A percentile compares a stretch with the other conserved stretches of the same genome.
Conservation (phyloP, 2,888 invertebrate species). For the Conops quadrifasciatus region DNA sequence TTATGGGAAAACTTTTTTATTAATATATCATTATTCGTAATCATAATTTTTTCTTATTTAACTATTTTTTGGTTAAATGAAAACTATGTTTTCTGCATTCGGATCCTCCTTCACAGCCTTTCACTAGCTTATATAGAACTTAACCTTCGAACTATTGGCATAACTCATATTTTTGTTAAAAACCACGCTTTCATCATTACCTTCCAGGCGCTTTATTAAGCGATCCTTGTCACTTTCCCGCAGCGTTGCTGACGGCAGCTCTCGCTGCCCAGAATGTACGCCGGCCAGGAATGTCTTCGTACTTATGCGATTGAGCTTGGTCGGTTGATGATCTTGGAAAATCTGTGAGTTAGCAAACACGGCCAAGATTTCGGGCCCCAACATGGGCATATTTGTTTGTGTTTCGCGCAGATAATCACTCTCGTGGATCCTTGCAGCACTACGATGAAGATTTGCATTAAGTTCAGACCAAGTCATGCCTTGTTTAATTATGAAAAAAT, state of each 20-base stretch:
- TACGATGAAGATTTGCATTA: constrained; percentile 39
- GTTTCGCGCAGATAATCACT: constrained; percentile 65
- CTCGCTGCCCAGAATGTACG: constrained; percentile 58
- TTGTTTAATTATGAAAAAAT: not conserved
- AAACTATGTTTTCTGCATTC: too few species aligned
- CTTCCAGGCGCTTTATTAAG: constrained; percentile 63
- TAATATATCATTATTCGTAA: too few species aligned
- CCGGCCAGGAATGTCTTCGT: constrained; percentile 59
- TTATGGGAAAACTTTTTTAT: too few species aligned
- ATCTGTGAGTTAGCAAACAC: constrained; percentile 66
- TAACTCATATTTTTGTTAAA: constrained; percentile 19
- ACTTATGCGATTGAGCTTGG: constrained; percentile 60
- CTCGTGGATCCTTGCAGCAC: constrained; percentile 63
- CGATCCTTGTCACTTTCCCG: constrained; percentile 62
- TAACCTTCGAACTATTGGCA: constrained; percentile 51
- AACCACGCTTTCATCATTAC: constrained; percentile 54
- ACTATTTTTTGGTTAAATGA: too few species aligned
- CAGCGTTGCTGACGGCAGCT: constrained; percentile 57
- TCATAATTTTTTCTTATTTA: too few species aligned
- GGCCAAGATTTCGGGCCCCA: constrained; percentile 65
- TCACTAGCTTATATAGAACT: constrained; percentile 56
- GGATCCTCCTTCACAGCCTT: too few species aligned
- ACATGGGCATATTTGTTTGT: constrained; percentile 64
- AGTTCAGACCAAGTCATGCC: constrained; percentile 1
- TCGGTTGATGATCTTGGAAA: constrained; percentile 65